These are phyloP conservation scores for Coryphaenoides rupestris DNA, from an alignment of 2,113 vertebrate species.

Conservation along the genomic window DNA sequence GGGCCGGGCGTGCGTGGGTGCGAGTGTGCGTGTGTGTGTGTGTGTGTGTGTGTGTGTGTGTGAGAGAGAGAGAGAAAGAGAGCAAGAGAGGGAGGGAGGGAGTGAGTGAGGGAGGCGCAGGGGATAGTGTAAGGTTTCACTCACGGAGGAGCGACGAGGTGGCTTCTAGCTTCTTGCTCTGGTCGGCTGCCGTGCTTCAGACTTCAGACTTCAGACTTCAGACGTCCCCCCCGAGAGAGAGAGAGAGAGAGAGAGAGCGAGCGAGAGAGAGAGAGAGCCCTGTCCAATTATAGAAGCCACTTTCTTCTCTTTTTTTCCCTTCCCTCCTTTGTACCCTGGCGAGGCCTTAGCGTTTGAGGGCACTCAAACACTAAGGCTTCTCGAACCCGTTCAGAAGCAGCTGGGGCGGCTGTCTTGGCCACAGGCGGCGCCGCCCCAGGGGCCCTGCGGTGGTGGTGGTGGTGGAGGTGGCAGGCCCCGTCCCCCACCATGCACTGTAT, in stretches of 20 bases:
- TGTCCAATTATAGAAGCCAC: conserved; percentile 69
- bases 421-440: conserved; percentile 61
- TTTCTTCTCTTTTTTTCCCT: conserved; percentile 55
- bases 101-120: conserved; percentile 15
- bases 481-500: conserved; percentile 41
- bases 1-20: too few species aligned
- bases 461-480: conserved; percentile 34
- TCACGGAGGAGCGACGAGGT: conserved; percentile 43
- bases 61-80: too few species aligned
- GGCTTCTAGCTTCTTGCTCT: conserved; percentile 43
- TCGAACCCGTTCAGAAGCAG: conserved; percentile 42
- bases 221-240: too few species aligned
- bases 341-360: conserved; percentile 66
- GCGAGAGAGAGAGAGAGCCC: conserved; percentile 27
- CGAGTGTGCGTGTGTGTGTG: too few species aligned
- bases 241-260: conserved; percentile 33
- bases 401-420: conserved; percentile 52
- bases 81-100: too few species aligned
- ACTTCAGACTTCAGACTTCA: not conserved
- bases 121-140: conserved; percentile 65
- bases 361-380: conserved; percentile 48
- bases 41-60: too few species aligned
- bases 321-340: conserved; percentile 36
- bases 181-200: too few species aligned
- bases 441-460: conserved; percentile 35